phyloP scores from a whole-genome alignment of 2,888 invertebrate species.

The Pristionchus maxplancki region DNA sequence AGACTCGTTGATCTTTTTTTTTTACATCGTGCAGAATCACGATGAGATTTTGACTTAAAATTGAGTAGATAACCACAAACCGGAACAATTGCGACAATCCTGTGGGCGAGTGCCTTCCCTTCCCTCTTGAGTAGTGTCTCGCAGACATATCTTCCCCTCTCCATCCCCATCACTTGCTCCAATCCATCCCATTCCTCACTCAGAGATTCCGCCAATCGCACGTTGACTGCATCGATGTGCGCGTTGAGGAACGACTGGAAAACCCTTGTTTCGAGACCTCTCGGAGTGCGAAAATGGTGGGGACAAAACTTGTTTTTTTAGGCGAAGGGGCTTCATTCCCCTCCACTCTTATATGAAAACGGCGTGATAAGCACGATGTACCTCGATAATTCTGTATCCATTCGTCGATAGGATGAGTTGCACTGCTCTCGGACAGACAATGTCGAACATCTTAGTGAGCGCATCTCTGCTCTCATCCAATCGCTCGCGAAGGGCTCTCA shows the following conservation, averaged over 20 bases:
- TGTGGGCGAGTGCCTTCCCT: background rate
- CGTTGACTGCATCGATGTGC: background rate
- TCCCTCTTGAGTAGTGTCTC: background rate
- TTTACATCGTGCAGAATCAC: too few relatives aligned
- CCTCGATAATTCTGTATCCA: constrained; percentile 11
- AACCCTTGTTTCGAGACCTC: too few relatives aligned
- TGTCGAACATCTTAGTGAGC: background rate
- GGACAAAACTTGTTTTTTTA: too few relatives aligned
- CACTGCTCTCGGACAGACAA: background rate
- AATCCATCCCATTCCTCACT: background rate
- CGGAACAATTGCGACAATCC: background rate
- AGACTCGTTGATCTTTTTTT: too few relatives aligned
- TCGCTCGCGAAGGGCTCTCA: background rate
- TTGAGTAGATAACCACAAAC: too few relatives aligned
- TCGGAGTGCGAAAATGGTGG: too few relatives aligned
- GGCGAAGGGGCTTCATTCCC: too few relatives aligned
- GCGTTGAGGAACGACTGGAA: constrained; percentile 40
- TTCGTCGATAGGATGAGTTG: background rate
- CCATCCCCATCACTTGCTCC: background rate
- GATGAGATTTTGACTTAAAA: too few relatives aligned
- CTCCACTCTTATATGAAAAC: too few relatives aligned
- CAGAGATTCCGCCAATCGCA: background rate
- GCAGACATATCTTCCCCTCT: background rate
- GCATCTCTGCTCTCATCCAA: background rate
- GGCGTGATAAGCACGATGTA: too few relatives aligned